A percentile compares a stretch with the other conserved stretches of the same genome.
Conservation (phyloP, 1,140 invertebrate genomes). For the Matsumurasca onukii region DNA sequence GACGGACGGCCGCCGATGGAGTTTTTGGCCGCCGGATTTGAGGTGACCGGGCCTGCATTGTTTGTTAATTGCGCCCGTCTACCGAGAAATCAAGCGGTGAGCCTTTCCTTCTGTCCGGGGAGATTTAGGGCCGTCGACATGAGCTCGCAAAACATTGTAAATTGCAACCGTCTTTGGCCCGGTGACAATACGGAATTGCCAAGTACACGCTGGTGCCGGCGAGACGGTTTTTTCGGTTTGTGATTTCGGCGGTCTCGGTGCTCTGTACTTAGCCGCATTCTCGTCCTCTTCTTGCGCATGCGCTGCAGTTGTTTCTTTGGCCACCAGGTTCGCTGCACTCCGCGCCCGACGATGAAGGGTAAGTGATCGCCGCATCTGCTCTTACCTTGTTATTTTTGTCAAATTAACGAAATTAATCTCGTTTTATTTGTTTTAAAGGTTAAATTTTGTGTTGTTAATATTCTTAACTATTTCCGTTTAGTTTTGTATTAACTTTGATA, state of each 20-base stretch:
- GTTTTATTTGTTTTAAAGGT: too few relatives aligned
- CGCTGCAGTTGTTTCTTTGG: neutral
- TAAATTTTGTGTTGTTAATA: too few relatives aligned
- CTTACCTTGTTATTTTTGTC: too few relatives aligned
- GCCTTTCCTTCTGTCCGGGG: conserved; percentile 3
- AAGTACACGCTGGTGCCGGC: neutral
- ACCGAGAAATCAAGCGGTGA: conserved; percentile 22
- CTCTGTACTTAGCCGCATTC: neutral
- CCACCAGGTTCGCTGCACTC: too few relatives aligned
- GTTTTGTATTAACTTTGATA: too few relatives aligned
- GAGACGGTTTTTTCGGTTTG: conserved; percentile 15
- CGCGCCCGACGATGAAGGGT: too few relatives aligned
- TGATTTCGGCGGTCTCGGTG: conserved; percentile 8
- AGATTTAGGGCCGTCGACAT: conserved; percentile 5
- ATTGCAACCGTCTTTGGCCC: conserved; percentile 2
- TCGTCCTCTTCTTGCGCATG: conserved; percentile 9
- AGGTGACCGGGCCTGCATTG: conserved; percentile 10
- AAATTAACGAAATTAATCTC: too few relatives aligned
- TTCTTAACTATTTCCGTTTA: too few relatives aligned
- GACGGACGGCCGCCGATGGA: too few relatives aligned
- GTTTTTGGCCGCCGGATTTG: too few relatives aligned
- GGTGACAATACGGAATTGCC: conserved; percentile 17
- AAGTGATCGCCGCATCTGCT: too few relatives aligned
- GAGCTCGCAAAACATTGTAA: conserved; percentile 22
- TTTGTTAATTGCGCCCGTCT: conserved; percentile 14